A percentile compares a stretch with the other conserved stretches of the same genome.
Evolutionary conservation across 37 sponge, comb jelly and placozoan genomes (phyloP).

Genomic region (Axinella damicornis): DNA sequence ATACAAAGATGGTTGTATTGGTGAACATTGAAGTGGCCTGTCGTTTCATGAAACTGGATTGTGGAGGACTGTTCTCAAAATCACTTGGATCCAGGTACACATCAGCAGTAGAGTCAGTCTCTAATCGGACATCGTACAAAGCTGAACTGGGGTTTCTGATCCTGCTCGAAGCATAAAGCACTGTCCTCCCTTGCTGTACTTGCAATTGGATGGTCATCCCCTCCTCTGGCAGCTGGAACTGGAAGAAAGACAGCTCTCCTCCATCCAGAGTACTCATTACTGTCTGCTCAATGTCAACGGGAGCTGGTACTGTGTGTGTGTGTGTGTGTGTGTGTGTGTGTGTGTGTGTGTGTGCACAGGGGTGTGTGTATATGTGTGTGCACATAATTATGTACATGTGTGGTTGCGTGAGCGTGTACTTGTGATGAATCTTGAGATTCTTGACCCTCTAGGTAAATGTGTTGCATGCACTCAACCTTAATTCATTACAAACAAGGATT

Average conservation of each 20-base stretch:
- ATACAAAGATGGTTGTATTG: conserved; percentile 22
- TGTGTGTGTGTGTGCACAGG: too few species aligned
- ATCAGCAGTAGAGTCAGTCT: conserved; percentile 24
- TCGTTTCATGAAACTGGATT: neutral
- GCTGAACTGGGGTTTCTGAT: conserved; percentile 53
- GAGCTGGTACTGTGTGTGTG: conserved; percentile 6
- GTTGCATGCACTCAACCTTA: too few species aligned
- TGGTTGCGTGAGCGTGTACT: too few species aligned
- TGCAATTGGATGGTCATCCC: conserved; percentile 50
- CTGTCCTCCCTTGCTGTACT: conserved; percentile 12
- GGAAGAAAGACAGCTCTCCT: conserved; percentile 21
- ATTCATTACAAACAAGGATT: too few species aligned
- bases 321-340: too few species aligned
- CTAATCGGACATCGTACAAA: conserved; percentile 34
- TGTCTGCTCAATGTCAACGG: neutral
- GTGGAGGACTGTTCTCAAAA: neutral
- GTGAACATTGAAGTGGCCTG: neutral
- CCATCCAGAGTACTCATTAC: neutral
- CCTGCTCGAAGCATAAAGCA: conserved; percentile 25
- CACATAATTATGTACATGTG: too few species aligned
- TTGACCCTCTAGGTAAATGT: too few species aligned
- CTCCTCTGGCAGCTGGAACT: conserved; percentile 26
- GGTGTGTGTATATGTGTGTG: too few species aligned
- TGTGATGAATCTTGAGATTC: too few species aligned
- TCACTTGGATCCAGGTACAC: neutral